Evolutionary conservation across 2,888 invertebrate genomes (phyloP).

Genomic region (Platycheirus albimanus): DNA sequence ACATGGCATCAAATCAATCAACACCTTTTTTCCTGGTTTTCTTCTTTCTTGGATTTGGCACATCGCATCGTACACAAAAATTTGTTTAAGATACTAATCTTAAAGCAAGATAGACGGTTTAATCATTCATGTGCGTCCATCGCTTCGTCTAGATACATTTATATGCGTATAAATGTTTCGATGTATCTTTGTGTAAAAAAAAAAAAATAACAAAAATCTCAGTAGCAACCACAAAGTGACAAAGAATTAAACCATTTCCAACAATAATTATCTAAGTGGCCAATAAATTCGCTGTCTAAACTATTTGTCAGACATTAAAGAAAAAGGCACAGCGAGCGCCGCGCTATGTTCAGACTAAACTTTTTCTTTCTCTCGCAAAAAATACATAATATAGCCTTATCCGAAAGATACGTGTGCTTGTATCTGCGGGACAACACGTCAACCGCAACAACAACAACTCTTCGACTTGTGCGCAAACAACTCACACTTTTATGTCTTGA

Average conservation of each 20-base stretch:
- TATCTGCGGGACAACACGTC: slow-evolving; percentile 66
- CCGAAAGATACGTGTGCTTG: slow-evolving; percentile 32
- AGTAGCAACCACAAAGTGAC: slow-evolving; percentile 59
- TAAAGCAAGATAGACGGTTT: slow-evolving; percentile 20
- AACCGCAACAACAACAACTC: not conserved
- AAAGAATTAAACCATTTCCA: slow-evolving; percentile 71
- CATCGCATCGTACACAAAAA: slow-evolving; percentile 38
- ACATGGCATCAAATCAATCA: slow-evolving; percentile 68
- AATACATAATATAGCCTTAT: slow-evolving; percentile 31
- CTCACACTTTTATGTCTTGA: slow-evolving; percentile 19
- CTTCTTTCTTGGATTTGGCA: slow-evolving; percentile 32
- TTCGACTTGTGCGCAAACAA: slow-evolving; percentile 10
- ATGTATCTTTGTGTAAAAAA: not conserved
- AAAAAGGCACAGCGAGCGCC: slow-evolving; percentile 75
- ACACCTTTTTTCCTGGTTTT: slow-evolving; percentile 51
- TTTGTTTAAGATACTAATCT: slow-evolving; percentile 33
- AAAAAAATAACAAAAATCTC: slow-evolving; percentile 6
- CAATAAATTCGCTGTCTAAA: slow-evolving; percentile 83
- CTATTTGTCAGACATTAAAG: slow-evolving; percentile 80
- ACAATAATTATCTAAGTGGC: slow-evolving; percentile 81
- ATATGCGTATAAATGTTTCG: not conserved
- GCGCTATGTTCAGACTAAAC: slow-evolving; percentile 34
- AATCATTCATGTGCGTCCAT: slow-evolving; percentile 4
- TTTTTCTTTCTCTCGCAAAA: slow-evolving; percentile 30
- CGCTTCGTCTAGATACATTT: slow-evolving; percentile 2